Evolutionary conservation across 37 sponge, comb jelly and placozoan species (phyloP), one percentile per base, ranked within the genome.

Genomic region (Cliona cf. orientalis): DNA sequence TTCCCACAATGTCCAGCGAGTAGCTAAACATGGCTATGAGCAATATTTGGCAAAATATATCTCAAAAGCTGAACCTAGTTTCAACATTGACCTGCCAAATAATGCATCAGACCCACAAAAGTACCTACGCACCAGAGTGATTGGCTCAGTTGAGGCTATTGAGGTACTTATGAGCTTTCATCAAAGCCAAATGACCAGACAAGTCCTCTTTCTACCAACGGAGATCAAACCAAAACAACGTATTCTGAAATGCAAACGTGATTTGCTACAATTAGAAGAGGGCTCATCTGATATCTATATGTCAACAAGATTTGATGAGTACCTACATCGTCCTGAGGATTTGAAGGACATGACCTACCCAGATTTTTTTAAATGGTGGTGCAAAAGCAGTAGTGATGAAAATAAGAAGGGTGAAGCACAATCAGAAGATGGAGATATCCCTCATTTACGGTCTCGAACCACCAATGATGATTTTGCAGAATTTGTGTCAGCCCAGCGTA

Each of bases 21-120:
- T 71, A 25, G 25, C 2, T 25, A 34, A 41, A 46, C 72, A 71
- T 71, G 72, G 72, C 22, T 71, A 43, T 71, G 72, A 71, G 25
- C 26, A 34, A 46, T 71, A 71, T 7, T 19, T 39, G n/a, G 72
- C 72, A 2, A 71, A 71, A 31, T 71, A 71, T 46, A 44, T 71
- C 46, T 42, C 45, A 1, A 71, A 71, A 31, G 35, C 72, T 71
- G 72, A 71, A 31, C 72, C 72, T 25, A 42, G 4, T 19, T 40
- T 19, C 22, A 41, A 71, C 35, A 44, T 40, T 71, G 26, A 71
- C n/a, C 46, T 71, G 72, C 46, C 72, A 45, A 46, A 71, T 2
- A 39, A 71, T 71, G 72, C 12, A 3, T 45, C 46, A 22, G 45
- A 21, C 25, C 72, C 72, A 42, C 35, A 71, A 19, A 40, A 31